Conservation (phyloP, 1,140 invertebrate species). For the Lasioglossum albipes region DNA sequence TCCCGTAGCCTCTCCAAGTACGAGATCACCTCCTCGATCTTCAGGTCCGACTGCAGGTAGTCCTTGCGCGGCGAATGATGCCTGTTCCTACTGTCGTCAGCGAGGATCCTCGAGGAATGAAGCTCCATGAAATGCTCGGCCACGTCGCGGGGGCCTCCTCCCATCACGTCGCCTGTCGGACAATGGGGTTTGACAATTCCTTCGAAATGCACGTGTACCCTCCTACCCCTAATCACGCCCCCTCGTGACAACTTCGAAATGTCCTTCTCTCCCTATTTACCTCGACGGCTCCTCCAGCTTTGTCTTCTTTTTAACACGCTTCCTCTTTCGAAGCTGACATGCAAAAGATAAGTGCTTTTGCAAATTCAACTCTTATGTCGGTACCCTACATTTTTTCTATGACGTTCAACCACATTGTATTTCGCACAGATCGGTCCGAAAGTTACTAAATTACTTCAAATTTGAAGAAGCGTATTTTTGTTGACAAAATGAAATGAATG, state of each 20-base stretch:
- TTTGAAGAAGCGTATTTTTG: no score
- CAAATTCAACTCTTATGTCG: no score
- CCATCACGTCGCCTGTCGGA: constrained; percentile 85
- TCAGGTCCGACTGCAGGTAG: constrained; percentile 71
- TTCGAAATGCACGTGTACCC: not conserved
- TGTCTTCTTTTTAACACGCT: no score
- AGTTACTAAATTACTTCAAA: no score
- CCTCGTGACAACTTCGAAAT: not conserved
- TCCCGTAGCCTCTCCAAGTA: constrained; percentile 76
- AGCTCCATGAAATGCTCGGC: constrained; percentile 92
- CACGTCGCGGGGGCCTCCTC: constrained; percentile 86
- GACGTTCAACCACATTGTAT: no score
- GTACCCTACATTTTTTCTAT: no score
- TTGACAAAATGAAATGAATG: no score
- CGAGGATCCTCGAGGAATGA: constrained; percentile 87
- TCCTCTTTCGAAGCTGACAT: no score
- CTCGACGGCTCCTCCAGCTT: no score
- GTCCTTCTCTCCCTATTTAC: not conserved
- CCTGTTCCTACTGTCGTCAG: constrained; percentile 80
- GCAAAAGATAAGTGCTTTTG: no score
- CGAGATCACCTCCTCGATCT: constrained; percentile 71
- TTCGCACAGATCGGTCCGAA: no score
- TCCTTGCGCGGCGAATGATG: constrained; percentile 73
- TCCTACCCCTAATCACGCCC: not conserved
- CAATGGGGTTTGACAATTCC: not conserved